phyloP scores from a whole-genome alignment of 2,888 invertebrate genomes.

The Auanema sp. region DNA sequence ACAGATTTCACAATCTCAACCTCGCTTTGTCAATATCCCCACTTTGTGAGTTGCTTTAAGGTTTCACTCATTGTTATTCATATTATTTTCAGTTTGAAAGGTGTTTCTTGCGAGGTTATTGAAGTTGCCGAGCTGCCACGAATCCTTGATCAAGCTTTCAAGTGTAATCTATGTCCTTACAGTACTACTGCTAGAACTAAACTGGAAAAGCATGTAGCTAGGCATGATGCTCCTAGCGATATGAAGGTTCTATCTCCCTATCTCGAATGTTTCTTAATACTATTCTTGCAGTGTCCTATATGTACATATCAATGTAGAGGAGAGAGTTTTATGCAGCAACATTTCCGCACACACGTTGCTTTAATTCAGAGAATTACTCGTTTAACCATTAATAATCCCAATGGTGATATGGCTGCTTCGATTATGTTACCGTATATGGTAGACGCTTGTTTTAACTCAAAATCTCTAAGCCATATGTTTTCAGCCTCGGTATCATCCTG shows the following conservation, averaged over 20 bases:
- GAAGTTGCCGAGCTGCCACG: slow-evolving; percentile 8
- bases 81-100: slow-evolving; percentile 7
- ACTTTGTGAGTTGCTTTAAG: too few relatives aligned
- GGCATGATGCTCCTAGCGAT: slow-evolving; percentile 15
- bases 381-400: too few relatives aligned
- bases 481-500: too few relatives aligned
- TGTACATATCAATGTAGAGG: slow-evolving; percentile 32
- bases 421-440: too few relatives aligned
- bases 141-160: slow-evolving; percentile 5
- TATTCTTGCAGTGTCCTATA: slow-evolving; percentile 23
- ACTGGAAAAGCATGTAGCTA: slow-evolving; percentile 14
- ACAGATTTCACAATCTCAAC: too few relatives aligned
- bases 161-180: slow-evolving; percentile 22
- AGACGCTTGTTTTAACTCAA: too few relatives aligned
- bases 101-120: background rate
- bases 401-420: too few relatives aligned
- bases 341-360: slow-evolving; percentile 28
- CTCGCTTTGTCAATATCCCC: too few relatives aligned
- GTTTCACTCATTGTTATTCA: too few relatives aligned
- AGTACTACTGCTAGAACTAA: slow-evolving; percentile 8
- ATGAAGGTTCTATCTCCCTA: slow-evolving; percentile 9
- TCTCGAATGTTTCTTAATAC: background rate
- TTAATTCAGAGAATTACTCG: slow-evolving; percentile 3
- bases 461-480: too few relatives aligned
- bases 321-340: slow-evolving; percentile 22